Conservation (phyloP, 1,140 invertebrate species). For the Trichonephila clavipes region DNA sequence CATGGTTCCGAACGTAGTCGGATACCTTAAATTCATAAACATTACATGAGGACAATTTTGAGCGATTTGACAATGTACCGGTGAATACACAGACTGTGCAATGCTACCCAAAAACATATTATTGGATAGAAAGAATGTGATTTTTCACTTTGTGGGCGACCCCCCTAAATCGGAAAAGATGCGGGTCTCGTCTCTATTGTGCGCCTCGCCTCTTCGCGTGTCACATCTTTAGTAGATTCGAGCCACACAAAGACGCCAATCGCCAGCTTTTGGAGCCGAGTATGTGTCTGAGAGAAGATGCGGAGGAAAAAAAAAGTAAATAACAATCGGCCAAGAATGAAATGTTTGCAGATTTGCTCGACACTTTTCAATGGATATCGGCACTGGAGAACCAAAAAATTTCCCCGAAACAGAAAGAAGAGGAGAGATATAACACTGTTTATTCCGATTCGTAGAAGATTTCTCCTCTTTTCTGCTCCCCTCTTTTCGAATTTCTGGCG, state of each 20-base stretch:
- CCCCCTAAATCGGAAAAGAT: not conserved
- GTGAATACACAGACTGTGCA: too few species aligned
- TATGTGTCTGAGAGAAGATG: not conserved
- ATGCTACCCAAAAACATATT: too few species aligned
- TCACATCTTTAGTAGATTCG: conserved; percentile 41
- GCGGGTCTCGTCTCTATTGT: conserved; percentile 56
- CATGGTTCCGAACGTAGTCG: too few species aligned
- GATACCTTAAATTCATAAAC: too few species aligned
- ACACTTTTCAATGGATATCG: conserved; percentile 15
- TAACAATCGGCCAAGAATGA: not conserved
- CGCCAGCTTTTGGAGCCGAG: not conserved
- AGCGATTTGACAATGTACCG: too few species aligned
- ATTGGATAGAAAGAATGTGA: too few species aligned
- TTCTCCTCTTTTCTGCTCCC: not conserved
- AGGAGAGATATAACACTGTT: not conserved
- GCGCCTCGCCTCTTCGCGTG: not conserved
- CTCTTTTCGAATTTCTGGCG: not conserved
- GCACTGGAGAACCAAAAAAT: not conserved
- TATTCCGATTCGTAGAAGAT: not conserved
- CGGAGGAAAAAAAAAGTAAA: not conserved
- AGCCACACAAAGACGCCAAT: conserved; percentile 52
- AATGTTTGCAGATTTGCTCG: conserved; percentile 26
- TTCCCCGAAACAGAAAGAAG: not conserved
- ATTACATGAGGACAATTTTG: too few species aligned
- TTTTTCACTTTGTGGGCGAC: not conserved